These are phyloP conservation scores for Acropora tenuis DNA, from an alignment of 64 coral and sea anemone genomes.

Conservation along the genomic window DNA sequence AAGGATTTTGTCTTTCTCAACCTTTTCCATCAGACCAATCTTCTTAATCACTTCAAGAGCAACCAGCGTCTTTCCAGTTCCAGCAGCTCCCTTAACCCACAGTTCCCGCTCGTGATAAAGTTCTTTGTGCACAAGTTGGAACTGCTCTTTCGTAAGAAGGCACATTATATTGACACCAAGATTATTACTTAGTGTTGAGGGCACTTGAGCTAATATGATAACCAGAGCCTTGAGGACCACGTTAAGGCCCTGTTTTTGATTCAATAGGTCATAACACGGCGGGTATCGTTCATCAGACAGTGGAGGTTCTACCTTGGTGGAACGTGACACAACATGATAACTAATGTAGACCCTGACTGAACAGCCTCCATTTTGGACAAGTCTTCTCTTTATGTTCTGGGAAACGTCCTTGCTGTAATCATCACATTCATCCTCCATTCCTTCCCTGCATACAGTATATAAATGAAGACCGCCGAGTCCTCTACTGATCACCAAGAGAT, in stretches of 20 bases:
- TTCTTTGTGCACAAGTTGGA: not conserved
- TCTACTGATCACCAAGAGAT: conserved; percentile 34
- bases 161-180: not conserved
- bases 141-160: not conserved
- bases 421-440: no score
- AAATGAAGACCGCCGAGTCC: not conserved
- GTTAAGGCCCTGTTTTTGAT: not conserved
- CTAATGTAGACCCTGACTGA: not conserved
- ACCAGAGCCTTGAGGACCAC: not conserved
- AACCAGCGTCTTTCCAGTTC: not conserved
- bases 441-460: no score
- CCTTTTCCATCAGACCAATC: no score
- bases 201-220: not conserved
- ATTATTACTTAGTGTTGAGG: not conserved
- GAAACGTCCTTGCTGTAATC: not conserved
- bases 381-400: not conserved
- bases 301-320: not conserved
- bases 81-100: conserved; percentile 5
- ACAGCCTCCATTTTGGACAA: not conserved
- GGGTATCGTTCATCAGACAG: not conserved
- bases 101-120: not conserved
- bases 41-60: not conserved
- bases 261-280: not conserved
- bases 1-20: no score
- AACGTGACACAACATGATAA: not conserved